Evolutionary conservation across 23 tunicate genomes (phyloP).

Genomic region (Ciona savignyi): DNA sequence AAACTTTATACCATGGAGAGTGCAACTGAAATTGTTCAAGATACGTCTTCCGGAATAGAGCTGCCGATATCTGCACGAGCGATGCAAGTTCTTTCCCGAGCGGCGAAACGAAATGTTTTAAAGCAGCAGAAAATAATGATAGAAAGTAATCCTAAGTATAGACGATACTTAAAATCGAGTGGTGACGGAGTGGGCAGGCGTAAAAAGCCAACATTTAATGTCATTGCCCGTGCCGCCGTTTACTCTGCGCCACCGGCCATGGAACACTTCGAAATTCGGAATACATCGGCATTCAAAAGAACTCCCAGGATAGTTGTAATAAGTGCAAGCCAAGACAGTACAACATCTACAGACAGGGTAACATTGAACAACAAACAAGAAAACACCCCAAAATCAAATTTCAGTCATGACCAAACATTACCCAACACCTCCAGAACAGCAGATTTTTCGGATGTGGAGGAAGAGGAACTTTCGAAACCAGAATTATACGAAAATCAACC

Average conservation of each 20-base stretch:
- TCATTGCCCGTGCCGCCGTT: slow-evolving; percentile 7
- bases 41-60: no score
- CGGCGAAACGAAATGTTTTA: slow-evolving; percentile 54
- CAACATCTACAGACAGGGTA: not conserved
- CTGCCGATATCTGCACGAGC: slow-evolving; percentile 48
- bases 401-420: no score
- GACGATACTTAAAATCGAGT: not conserved
- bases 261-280: not conserved
- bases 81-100: slow-evolving; percentile 42
- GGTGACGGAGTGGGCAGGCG: not conserved
- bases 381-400: not conserved
- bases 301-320: slow-evolving; percentile 39
- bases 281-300: not conserved
- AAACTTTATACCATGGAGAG: no score
- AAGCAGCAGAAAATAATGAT: slow-evolving; percentile 21
- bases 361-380: not conserved
- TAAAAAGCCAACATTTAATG: not conserved
- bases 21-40: no score
- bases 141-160: not conserved
- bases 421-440: not conserved
- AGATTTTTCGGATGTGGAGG: not conserved
- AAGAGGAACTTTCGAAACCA: not conserved
- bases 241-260: slow-evolving; percentile 45
- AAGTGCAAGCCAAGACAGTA: slow-evolving; percentile 27
- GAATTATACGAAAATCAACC: not conserved